Evolutionary conservation across 1,140 invertebrate genomes (phyloP).

Genomic region (Lucilia cuprina): DNA sequence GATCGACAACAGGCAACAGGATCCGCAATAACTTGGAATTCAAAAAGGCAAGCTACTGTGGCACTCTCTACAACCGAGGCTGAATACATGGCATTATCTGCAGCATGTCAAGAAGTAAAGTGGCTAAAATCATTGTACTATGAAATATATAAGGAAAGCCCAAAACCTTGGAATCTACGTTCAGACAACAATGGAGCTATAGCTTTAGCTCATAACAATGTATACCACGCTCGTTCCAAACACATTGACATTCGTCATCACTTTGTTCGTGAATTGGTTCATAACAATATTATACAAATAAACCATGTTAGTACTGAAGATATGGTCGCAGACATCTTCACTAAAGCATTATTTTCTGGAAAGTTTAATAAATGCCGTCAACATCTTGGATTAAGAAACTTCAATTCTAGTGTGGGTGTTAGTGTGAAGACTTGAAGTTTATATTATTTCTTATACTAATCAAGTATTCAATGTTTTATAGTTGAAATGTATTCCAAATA

Average conservation of each 20-base stretch:
- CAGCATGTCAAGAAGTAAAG: neutral
- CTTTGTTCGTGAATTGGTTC: neutral
- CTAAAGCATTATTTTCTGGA: neutral
- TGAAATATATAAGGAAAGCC: neutral
- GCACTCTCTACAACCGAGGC: neutral
- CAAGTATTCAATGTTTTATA: neutral
- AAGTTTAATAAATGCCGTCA: neutral
- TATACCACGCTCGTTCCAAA: neutral
- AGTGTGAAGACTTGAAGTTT: neutral
- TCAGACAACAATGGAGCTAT: constrained; percentile 21
- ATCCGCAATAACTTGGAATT: neutral
- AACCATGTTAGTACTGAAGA: neutral
- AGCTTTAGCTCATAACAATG: neutral
- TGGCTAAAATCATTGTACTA: neutral
- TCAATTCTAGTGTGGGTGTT: neutral
- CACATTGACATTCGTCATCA: neutral
- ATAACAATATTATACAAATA: neutral
- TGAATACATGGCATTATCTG: neutral
- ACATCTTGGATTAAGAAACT: neutral
- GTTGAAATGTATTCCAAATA: neutral
- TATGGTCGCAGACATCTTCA: neutral
- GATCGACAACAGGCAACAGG: neutral
- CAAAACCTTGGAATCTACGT: neutral
- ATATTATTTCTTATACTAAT: neutral
- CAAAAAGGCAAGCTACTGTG: neutral